A percentile compares a stretch with the other conserved stretches of the same genome.
Conservation (phyloP, 2,888 invertebrate species). For the Cerastoderma edule region DNA sequence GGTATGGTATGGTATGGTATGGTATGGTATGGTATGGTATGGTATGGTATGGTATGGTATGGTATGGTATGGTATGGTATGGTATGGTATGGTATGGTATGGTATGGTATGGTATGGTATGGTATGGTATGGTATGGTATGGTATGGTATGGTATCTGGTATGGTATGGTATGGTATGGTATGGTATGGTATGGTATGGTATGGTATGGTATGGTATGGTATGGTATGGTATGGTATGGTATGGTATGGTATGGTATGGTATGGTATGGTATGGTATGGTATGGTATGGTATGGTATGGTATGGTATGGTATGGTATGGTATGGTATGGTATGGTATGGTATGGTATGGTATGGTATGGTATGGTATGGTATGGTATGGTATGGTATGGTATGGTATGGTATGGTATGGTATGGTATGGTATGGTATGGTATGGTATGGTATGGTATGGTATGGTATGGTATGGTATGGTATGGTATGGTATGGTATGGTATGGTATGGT, state of each 20-base stretch:
- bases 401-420: too few relatives aligned
- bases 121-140: constrained; percentile 42
- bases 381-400: too few relatives aligned
- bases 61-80: constrained; percentile 42
- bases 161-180: constrained; percentile 52
- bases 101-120: constrained; percentile 44
- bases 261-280: constrained; percentile 37
- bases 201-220: constrained; percentile 48
- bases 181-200: constrained; percentile 47
- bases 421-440: too few relatives aligned
- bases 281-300: background rate
- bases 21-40: constrained; percentile 31
- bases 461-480: too few relatives aligned
- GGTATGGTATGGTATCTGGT: constrained; percentile 55
- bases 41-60: constrained; percentile 27
- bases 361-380: too few relatives aligned
- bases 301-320: background rate
- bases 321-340: background rate
- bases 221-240: constrained; percentile 41
- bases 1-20: constrained; percentile 11
- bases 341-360: background rate
- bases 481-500: background rate
- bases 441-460: too few relatives aligned
- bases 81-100: constrained; percentile 44
- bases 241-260: constrained; percentile 42